Evolutionary conservation across 2,888 invertebrate genomes (phyloP).

Genomic region (Calameuta pallipes): DNA sequence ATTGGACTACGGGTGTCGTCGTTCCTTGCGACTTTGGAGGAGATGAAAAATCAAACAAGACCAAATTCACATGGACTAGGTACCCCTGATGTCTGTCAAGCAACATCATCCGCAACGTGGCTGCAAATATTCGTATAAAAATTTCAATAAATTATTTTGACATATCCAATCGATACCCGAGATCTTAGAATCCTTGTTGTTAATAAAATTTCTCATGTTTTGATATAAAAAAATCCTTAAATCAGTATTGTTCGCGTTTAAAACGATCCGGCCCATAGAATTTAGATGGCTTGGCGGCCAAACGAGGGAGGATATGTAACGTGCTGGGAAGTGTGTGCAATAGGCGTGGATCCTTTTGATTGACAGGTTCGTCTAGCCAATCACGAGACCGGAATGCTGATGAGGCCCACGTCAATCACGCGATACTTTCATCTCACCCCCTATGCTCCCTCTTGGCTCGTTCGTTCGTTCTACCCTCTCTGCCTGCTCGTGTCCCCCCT

Average conservation of each 20-base stretch:
- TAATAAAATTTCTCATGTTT: neutral
- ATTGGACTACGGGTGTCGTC: neutral
- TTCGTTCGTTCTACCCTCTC: slow-evolving; percentile 32
- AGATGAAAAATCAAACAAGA: neutral
- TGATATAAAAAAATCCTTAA: neutral
- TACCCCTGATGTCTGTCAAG: no score
- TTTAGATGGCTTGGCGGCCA: neutral
- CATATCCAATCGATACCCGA: neutral
- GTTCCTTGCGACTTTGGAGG: neutral
- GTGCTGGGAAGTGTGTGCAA: slow-evolving; percentile 50
- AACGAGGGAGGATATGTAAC: neutral
- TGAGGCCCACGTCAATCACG: slow-evolving; percentile 83
- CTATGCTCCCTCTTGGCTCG: slow-evolving; percentile 31
- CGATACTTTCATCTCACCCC: slow-evolving; percentile 62
- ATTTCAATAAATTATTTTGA: neutral
- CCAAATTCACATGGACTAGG: neutral
- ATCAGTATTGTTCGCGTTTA: neutral
- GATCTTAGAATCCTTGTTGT: neutral
- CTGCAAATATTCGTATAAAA: neutral
- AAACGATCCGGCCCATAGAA: neutral
- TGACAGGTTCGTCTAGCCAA: slow-evolving; percentile 85
- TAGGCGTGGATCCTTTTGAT: slow-evolving; percentile 75
- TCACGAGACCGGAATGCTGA: slow-evolving; percentile 80
- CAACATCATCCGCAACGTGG: neutral
- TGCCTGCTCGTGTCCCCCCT: slow-evolving; percentile 35